Base-by-base conservation (phyloP, 92 coral and sea anemone species). In the Zoanthus sansibaricus region DNA sequence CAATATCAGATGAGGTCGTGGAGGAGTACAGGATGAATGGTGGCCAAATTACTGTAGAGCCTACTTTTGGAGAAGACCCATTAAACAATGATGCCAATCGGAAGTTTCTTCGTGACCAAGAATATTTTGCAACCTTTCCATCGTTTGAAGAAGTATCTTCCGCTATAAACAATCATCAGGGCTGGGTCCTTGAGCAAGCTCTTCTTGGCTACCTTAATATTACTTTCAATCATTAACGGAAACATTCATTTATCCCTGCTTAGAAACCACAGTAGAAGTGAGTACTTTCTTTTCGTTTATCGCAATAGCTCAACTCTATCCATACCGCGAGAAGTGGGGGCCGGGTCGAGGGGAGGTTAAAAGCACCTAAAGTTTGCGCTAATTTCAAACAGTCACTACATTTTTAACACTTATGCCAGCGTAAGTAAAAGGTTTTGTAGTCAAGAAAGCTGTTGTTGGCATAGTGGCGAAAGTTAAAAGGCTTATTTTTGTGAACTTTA, bases 11-110 rank as follows among this genome's bases (percentile, higher is more conserved):
- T 44, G 56, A 73, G n/a, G 78, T 73, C 5, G 78, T 73, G 30
- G 56, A 73, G n/a, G 78, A 73, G 45, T 75, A 48, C 47, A 75
- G 78, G 20, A 15, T 20, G 25, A 75, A 15, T 20, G 78, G 61
- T 33, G 78, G 78, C 61, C 46, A 25, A 6, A 75, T 75, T 46
- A 75, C 37, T 9, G 78, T 15, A 25, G 33, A 75, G 31, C 61
- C 78, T 17, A 75, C 17, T 33, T 75, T 75, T 47, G 78, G 78
- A 8, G 78, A 75, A 20, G 42, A 75, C 32, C 37, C 61, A 51
- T 21, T 46, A 51, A 17, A 48, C 37, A 75, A 75, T 48, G 37
- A 48, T 51, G 32, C 25, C 59, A 12, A 4, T 51, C 42, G 78
- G 32, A 48, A 61, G 69, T 16, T 61, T n/a, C 69, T 16, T 16